Percentiles rank a stretch among this genome's conserved stretches.
Conservation (phyloP, 2,797 vertebrate species). For the Australoheros facetus region DNA sequence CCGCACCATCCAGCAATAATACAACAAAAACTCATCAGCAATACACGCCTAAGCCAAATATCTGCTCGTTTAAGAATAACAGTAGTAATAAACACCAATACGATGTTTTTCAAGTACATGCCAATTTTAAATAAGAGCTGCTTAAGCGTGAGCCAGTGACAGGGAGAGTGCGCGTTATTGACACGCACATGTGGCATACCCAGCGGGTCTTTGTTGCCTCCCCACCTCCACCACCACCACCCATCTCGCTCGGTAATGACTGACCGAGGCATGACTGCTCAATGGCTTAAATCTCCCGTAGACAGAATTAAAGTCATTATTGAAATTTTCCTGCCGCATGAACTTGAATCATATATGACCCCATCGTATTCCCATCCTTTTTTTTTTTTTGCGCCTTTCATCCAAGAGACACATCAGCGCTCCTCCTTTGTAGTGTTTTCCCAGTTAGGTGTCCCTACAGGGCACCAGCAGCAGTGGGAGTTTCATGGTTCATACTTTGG, state of each 20-base stretch:
- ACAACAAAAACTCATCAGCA: neutral
- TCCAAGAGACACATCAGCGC: neutral
- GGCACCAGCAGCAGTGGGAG: neutral
- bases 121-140: neutral
- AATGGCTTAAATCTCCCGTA: neutral
- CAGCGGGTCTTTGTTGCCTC: constrained; percentile 71
- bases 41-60: neutral
- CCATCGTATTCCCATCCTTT: neutral
- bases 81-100: neutral
- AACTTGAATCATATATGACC: constrained; percentile 40
- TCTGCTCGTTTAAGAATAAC: neutral
- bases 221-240: neutral
- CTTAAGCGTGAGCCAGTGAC: neutral
- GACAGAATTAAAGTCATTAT: constrained; percentile 51
- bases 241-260: neutral
- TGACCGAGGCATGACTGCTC: constrained; percentile 39
- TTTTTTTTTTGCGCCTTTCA: neutral
- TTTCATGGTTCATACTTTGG: neutral
- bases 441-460: neutral
- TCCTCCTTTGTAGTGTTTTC: constrained; percentile 35
- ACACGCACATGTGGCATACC: constrained; percentile 73
- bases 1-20: neutral
- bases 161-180: constrained; percentile 52
- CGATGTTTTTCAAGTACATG: neutral
- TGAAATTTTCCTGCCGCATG: constrained; percentile 29